These are phyloP conservation scores for Tetragnatha versicolor DNA, from an alignment of 1,140 invertebrate species.

Conservation along the genomic window DNA sequence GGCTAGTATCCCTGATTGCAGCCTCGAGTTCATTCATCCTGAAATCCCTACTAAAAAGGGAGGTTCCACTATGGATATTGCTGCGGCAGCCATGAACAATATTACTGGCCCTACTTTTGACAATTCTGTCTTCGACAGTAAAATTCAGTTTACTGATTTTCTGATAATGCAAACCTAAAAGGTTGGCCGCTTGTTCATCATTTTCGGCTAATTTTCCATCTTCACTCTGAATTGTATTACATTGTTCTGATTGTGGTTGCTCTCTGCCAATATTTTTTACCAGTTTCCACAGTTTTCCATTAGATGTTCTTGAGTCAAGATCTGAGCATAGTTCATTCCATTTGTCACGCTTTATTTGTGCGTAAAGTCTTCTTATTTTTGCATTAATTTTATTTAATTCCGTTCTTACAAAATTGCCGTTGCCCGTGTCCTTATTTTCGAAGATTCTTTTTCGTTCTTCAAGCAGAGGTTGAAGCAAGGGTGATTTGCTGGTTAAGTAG, in stretches of 20 bases:
- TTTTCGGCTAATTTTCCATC: constrained; percentile 8
- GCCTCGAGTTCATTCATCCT: not conserved
- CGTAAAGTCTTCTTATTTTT: not conserved
- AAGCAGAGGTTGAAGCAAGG: not conserved
- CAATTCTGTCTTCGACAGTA: not conserved
- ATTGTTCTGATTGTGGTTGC: not conserved
- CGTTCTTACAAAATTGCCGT: not conserved
- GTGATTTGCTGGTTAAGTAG: not conserved
- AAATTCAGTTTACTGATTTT: constrained; percentile 5
- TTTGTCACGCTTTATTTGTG: not conserved
- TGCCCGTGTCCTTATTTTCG: not conserved
- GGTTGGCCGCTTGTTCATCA: not conserved
- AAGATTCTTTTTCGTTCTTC: not conserved
- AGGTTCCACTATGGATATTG: not conserved
- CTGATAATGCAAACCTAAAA: not conserved
- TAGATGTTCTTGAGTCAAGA: not conserved
- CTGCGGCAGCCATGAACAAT: not conserved
- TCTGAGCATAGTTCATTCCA: not conserved
- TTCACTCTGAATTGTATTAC: not conserved
- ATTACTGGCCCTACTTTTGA: not conserved
- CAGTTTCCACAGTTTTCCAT: not conserved
- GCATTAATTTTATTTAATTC: not conserved
- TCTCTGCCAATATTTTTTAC: constrained; percentile 10
- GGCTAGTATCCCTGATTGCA: not conserved
- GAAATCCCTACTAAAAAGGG: not conserved